These are phyloP conservation scores for Epinephelus awoara DNA, from an alignment of 2,797 vertebrate species.

Conservation along the genomic window DNA sequence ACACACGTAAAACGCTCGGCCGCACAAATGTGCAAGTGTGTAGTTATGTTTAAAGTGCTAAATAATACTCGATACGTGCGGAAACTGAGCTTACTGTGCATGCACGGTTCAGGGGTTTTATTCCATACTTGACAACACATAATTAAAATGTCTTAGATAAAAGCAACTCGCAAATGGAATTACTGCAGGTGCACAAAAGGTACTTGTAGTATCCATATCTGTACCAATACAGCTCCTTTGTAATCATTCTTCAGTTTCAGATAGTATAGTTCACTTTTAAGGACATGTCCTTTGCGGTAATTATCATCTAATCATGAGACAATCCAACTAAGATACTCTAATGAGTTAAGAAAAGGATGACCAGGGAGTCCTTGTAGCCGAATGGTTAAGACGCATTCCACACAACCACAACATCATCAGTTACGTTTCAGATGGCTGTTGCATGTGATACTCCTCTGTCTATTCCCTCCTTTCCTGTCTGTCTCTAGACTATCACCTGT, in stretches of 20 bases:
- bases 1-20: slow-evolving; percentile 55
- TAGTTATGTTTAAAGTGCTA: slow-evolving; percentile 35
- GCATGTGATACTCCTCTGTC: background rate
- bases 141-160: slow-evolving; percentile 30
- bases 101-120: slow-evolving; percentile 21
- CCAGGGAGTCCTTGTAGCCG: background rate
- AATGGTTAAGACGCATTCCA: background rate
- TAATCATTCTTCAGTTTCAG: background rate
- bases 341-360: slow-evolving; percentile 1
- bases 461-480: background rate
- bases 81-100: slow-evolving; percentile 1
- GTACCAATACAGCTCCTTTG: background rate
- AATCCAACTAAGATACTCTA: background rate
- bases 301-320: background rate
- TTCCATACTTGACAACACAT: slow-evolving; percentile 5
- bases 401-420: background rate
- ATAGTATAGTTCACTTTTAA: slow-evolving; percentile 1
- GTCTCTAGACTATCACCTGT: too few species aligned
- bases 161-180: background rate
- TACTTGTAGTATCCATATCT: background rate
- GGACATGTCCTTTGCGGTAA: too few species aligned
- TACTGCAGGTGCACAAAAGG: background rate
- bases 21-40: slow-evolving; percentile 48
- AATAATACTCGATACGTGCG: slow-evolving; percentile 5
- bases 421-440: background rate